Base-by-base conservation (phyloP, 1,140 invertebrate genomes). In the Araneus ventricosus region DNA sequence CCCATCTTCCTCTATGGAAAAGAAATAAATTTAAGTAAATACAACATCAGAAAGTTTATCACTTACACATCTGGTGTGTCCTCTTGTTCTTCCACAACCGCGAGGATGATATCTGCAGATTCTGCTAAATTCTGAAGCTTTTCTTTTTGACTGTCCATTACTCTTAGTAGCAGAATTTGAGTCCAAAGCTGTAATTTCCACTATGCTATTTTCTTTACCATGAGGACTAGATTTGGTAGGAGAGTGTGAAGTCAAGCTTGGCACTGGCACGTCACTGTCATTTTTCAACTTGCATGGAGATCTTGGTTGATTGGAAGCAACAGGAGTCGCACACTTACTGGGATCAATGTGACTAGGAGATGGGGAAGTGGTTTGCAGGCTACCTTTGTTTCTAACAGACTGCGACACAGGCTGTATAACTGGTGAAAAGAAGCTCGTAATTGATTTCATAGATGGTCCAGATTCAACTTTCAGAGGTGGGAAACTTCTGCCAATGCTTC, bases 31-130 rank as follows among this genome's bases (percentile, higher is more conserved):
- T 45, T 45, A 45, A 45, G 14, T 45, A 34, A 70, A 70, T 27
- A 22, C 1, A 45, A 7, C 10, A 52, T 52, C 45, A 17, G 8
- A 45, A 5, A 8, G 41, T 45, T 8, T 45, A 84, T 0, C 6
- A 87, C 85, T 87, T 87, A 87, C 85, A 61, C 85, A 87, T 63
- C 57, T 63, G 3, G 57, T 24, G 20, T 37, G 27, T 7, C 85
- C 85, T 45, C 39, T 87, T n/a, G 57, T 24, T 87, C 30, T 87
- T 14, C 85, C 85, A 87, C 85, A 87, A 17, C 85, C 85, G 8
- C 39, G 37, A 8, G 59, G 85, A 61, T 87, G 85, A 37, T 37
- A 4, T 30, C 39, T 87, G 7, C 85, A 87, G 17, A 41, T 75
- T 61, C 59, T 7, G 1, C 1, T 30, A 1, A n/a, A 7, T 17